phyloP scores from a whole-genome alignment of 2,888 invertebrate species.

The Elysia crispata region DNA sequence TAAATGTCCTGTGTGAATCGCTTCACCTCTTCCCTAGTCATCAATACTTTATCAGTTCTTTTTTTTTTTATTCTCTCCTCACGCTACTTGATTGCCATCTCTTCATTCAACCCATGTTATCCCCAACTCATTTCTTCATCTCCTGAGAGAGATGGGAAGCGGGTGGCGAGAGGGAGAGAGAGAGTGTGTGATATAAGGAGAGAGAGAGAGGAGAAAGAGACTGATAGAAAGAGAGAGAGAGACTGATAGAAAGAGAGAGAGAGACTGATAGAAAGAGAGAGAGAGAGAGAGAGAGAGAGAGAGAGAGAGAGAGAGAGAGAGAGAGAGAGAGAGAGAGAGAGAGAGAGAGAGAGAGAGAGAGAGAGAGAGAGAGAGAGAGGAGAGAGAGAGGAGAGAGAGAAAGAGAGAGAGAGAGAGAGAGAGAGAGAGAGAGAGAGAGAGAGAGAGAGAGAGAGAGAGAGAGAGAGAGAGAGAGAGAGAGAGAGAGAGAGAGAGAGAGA shows the following conservation, averaged over 20 bases:
- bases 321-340: not conserved
- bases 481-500: conserved; percentile 2
- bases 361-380: not conserved
- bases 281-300: not conserved
- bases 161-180: too few relatives aligned
- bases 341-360: not conserved
- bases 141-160: too few relatives aligned
- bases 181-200: too few relatives aligned
- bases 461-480: not conserved
- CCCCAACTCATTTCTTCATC: too few relatives aligned
- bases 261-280: not conserved
- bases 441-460: not conserved
- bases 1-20: too few relatives aligned
- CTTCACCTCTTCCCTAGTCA: too few relatives aligned
- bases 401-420: not conserved
- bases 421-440: not conserved
- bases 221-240: not conserved
- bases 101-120: too few relatives aligned
- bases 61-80: too few relatives aligned
- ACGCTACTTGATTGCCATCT: too few relatives aligned
- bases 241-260: not conserved
- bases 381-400: not conserved
- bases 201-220: too few relatives aligned
- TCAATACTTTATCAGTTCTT: too few relatives aligned
- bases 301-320: not conserved